Evolutionary conservation across 2,888 invertebrate genomes (phyloP).

Genomic region (Phengaris alcon): DNA sequence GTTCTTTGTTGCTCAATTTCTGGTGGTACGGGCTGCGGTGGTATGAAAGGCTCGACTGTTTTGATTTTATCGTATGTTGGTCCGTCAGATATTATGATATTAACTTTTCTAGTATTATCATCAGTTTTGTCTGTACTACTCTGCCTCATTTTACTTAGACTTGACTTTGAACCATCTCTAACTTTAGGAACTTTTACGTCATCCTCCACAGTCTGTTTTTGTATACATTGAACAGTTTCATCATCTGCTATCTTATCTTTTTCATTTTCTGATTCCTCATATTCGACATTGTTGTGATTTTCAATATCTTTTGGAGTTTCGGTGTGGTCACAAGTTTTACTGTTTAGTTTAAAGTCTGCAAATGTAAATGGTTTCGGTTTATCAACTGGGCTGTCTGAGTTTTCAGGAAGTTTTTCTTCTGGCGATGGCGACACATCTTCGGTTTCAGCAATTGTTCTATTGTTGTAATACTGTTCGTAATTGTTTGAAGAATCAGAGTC

Average conservation of each 20-base stretch:
- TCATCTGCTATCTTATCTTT: slow-evolving; percentile 52
- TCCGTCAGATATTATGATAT: slow-evolving; percentile 65
- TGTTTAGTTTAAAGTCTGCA: slow-evolving; percentile 76
- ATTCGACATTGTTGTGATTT: slow-evolving; percentile 34
- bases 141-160: slow-evolving; percentile 30
- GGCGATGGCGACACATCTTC: slow-evolving; percentile 30
- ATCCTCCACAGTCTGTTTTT: slow-evolving; percentile 28
- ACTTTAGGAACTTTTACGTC: slow-evolving; percentile 27
- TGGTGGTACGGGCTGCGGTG: slow-evolving; percentile 86
- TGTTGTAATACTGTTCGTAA: slow-evolving; percentile 59
- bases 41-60: slow-evolving; percentile 69
- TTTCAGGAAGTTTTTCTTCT: slow-evolving; percentile 33
- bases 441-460: slow-evolving; percentile 37
- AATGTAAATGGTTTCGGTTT: slow-evolving; percentile 76
- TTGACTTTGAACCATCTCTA: slow-evolving; percentile 15
- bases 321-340: slow-evolving; percentile 44
- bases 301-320: slow-evolving; percentile 39
- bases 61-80: slow-evolving; percentile 57
- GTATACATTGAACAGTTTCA: slow-evolving; percentile 34
- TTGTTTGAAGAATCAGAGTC: slow-evolving; percentile 66
- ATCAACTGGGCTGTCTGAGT: slow-evolving; percentile 42
- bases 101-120: slow-evolving; percentile 59
- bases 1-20: slow-evolving; percentile 91
- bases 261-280: neutral
- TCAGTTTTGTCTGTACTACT: slow-evolving; percentile 51